Percentiles rank a stretch among this genome's conserved stretches.
Conservation (phyloP, 2,888 invertebrate species). For the Diachrysia chrysitis region DNA sequence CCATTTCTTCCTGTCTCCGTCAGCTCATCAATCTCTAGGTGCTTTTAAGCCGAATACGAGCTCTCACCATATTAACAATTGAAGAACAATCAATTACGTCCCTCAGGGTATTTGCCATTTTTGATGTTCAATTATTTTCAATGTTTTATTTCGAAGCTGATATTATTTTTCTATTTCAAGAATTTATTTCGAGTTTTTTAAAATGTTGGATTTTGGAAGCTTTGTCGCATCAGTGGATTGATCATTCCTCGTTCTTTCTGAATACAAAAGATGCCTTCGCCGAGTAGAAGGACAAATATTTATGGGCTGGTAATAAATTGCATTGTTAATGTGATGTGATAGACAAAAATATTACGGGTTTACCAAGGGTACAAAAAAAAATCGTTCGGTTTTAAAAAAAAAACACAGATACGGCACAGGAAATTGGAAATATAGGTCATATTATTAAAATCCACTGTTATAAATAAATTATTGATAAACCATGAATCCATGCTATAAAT, state of each 20-base stretch:
- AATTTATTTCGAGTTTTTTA: neutral
- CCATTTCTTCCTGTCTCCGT: conserved; percentile 30
- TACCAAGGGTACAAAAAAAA: no score
- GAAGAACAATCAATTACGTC: conserved; percentile 42
- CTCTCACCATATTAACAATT: conserved; percentile 42
- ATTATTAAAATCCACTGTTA: neutral
- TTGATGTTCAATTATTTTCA: conserved; percentile 28
- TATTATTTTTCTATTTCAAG: conserved; percentile 2
- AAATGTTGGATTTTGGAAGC: neutral
- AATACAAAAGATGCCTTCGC: no score
- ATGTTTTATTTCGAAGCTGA: conserved; percentile 1
- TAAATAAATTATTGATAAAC: neutral
- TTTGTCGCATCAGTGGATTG: neutral
- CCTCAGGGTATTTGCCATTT: conserved; percentile 20
- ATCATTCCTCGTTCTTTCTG: neutral
- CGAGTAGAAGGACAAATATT: neutral
- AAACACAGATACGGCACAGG: no score
- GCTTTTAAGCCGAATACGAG: conserved; percentile 40
- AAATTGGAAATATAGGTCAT: no score
- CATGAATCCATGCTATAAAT: neutral
- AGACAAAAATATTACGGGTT: no score
- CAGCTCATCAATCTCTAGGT: conserved; percentile 46
- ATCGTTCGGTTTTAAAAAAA: no score
- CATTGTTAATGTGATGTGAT: no score
- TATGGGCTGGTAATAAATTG: no score